A percentile compares a stretch with the other conserved stretches of the same genome.
Evolutionary conservation across 2,888 invertebrate species (phyloP).

Genomic region (Trimorus sp.): DNA sequence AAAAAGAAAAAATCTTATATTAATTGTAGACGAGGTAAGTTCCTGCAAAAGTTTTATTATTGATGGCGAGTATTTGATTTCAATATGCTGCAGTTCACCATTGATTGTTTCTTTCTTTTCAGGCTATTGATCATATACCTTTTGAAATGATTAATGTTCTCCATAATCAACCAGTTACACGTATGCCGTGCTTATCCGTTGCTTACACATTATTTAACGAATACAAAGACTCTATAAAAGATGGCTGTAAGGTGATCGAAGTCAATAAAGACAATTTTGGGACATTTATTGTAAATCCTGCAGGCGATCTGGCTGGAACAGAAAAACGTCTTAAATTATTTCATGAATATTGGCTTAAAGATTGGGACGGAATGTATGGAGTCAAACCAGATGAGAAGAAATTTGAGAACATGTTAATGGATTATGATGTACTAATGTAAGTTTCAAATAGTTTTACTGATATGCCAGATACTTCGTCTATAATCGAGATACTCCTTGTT

Average conservation of each 20-base stretch:
- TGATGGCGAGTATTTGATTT: not conserved
- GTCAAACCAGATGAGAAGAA: slow-evolving; percentile 83
- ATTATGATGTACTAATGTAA: slow-evolving; percentile 87
- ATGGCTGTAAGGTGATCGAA: slow-evolving; percentile 84
- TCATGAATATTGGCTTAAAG: slow-evolving; percentile 83
- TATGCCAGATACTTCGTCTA: not conserved
- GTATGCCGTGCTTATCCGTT: slow-evolving; percentile 89
- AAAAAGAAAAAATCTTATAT: slow-evolving; percentile 84
- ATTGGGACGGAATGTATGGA: slow-evolving; percentile 85
- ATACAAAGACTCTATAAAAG: slow-evolving; percentile 83
- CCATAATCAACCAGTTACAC: slow-evolving; percentile 86
- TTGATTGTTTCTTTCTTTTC: slow-evolving; percentile 70
- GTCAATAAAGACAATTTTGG: slow-evolving; percentile 80
- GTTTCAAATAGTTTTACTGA: slow-evolving; percentile 67
- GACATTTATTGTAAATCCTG: slow-evolving; percentile 84
- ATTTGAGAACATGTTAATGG: slow-evolving; percentile 83
- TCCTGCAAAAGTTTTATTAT: too few species aligned
- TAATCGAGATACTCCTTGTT: too few species aligned
- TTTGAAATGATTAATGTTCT: slow-evolving; percentile 90
- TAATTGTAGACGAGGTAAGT: slow-evolving; percentile 87
- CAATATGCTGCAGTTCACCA: slow-evolving; percentile 1
- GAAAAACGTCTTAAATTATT: slow-evolving; percentile 85
- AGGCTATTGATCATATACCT: slow-evolving; percentile 89
- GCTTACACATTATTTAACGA: slow-evolving; percentile 85
- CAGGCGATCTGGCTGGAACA: slow-evolving; percentile 85